Evolutionary conservation across 2,113 vertebrate genomes (phyloP), one percentile per base, ranked within the genome.

Genomic region (Zapus hudsonius): DNA sequence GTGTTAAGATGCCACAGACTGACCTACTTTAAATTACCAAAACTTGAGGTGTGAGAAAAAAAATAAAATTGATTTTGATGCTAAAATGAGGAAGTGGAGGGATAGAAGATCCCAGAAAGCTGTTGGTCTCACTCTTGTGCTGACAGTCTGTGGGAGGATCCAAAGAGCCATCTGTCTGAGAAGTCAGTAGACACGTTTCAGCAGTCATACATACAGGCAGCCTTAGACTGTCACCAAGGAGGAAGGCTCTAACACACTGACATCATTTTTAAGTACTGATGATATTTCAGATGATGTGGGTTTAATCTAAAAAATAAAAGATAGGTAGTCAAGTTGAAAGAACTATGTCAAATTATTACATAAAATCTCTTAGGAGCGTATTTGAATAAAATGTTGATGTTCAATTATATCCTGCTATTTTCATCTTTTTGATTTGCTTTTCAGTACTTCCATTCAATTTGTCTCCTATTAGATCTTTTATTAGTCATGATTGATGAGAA

Each of bases 21-120:
- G 95, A 96, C 96, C 96, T 94, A 96, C 94, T 97, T 97, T 91
- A 84, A 84, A 84, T 82, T 29, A 96, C 91, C 93, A 90, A 92
- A 87, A 87, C 84, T 88, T 75, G 91, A 92, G 81, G 84, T 92
- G 89, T 95, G 80, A 95, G 80, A 25, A 20, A 81, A 93, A 94
- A 66, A 96, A 86, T 90, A 36, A 90, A 93, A 93, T 94, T 40
- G 64, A 93, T 81, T 94, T 92, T 36, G 63, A 82, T 79, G 86
- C 94, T 91, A 36, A 78, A 72, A 66, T 47, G 92, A 87, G 76
- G 93, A 94, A 91, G 81, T 57, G 19, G 72, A 94, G 89, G 33
- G 79, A 76, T 20, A 57, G 76, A 52, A 47, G 70, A 92, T 92
- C 89, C 59, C 66, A 84, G 94, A 74, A 93, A 93, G 86, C 89